Evolutionary conservation across 1,140 invertebrate species (phyloP), one percentile per base, ranked within the genome.

Genomic region (Lanistes nyassanus): DNA sequence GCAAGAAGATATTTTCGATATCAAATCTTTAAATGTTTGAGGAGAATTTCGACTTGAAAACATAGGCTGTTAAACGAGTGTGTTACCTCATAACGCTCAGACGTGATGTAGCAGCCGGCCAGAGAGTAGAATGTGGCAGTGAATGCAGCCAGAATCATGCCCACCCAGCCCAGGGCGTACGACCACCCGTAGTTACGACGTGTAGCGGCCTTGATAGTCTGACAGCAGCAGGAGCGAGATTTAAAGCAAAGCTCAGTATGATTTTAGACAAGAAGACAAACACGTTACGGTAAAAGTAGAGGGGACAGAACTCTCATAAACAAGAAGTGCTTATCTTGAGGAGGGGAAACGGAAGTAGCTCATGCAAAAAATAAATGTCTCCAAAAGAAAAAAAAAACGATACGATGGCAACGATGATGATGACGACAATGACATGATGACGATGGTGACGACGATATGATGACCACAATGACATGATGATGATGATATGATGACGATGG

Each of bases 121-220:
- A 86, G 74, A 11, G 82, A 82, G 79, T 85, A 88, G 77, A 86
- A 82, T 56, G 83, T 84, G 31, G 85, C 86, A 34, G 84, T 76
- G 36, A 88, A 75, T 16, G 84, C 84, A 11, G 84, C 81, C 2
- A 87, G 36, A 23, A 83, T 82, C 83, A 87, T 85, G 11, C 82
- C 85, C 13, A 85, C 79, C 86, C 86, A 88, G 11, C 85, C 86
- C 37, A 88, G 76, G 34, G 83, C 82, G 74, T 88, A 88, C 4
- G 86, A 88, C 76, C 81, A 88, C 26, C 85, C 83, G 70, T 86
- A 87, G 3, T 47, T 64, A 29, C 84, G 76, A 16, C 60, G 56
- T 11, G 83, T 84, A 16, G 77, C 78, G 0, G 53, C 69, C 34
- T 83, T 80, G 11, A 85, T 56, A 0, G 67, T 56, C 86, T 88